These are phyloP conservation scores for Beris morrisii DNA, from an alignment of 2,888 invertebrate species.

Conservation along the genomic window DNA sequence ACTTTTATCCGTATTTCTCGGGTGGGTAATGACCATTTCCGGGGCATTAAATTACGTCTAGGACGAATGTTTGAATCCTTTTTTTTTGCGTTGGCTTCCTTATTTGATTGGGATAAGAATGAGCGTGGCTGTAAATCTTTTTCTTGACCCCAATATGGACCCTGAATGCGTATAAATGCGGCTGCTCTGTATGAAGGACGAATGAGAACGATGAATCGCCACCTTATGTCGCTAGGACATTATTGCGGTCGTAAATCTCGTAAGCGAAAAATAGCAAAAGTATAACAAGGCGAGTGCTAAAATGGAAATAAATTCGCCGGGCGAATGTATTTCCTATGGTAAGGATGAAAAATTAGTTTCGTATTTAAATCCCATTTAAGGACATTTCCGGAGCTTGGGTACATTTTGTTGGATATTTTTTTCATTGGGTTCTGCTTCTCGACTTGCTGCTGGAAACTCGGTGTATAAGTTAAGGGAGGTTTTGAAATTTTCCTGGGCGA, in stretches of 20 bases:
- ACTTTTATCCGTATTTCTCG: too few species aligned
- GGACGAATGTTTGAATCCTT: too few species aligned
- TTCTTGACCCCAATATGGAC: too few species aligned
- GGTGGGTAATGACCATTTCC: too few species aligned
- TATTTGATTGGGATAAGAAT: too few species aligned
- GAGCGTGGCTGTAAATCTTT: too few species aligned
- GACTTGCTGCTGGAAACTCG: not conserved
- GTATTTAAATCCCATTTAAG: slow-evolving; percentile 30
- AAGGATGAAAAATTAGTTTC: slow-evolving; percentile 31
- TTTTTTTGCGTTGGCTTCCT: too few species aligned
- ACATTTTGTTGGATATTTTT: slow-evolving; percentile 3
- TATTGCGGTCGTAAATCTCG: slow-evolving; percentile 27
- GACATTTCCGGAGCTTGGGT: slow-evolving; percentile 13
- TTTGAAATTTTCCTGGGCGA: not conserved
- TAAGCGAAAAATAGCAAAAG: slow-evolving; percentile 4
- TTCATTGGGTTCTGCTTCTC: not conserved
- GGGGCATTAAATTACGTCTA: too few species aligned
- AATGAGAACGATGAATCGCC: slow-evolving; percentile 1
- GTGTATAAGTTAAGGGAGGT: not conserved
- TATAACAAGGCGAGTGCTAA: not conserved
- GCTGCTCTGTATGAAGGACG: too few species aligned
- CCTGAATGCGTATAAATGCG: too few species aligned
- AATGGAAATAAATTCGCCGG: slow-evolving; percentile 15
- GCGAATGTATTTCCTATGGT: slow-evolving; percentile 2
- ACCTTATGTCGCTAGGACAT: slow-evolving; percentile 21